Evolutionary conservation across 2,888 invertebrate species (phyloP).

Genomic region (Drosophila neonasuta): DNA sequence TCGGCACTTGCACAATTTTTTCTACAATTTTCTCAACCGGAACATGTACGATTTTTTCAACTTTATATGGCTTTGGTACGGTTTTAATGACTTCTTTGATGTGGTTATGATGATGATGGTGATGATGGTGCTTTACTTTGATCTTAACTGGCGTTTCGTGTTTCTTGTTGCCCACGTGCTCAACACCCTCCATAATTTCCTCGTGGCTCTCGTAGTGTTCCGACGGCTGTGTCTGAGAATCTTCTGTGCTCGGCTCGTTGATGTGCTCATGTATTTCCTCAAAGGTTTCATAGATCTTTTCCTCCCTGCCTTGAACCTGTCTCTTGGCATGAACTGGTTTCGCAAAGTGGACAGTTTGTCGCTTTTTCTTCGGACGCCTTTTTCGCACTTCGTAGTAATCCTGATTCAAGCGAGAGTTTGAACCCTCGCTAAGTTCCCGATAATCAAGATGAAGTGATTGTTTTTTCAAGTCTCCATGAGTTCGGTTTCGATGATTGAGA

Average conservation of each 20-base stretch:
- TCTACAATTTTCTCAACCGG: constrained; percentile 83
- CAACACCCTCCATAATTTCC: constrained; percentile 41
- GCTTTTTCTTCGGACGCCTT: constrained; percentile 66
- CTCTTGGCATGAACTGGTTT: constrained; percentile 63
- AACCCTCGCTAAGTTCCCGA: constrained; percentile 31
- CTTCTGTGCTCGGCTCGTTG: constrained; percentile 48
- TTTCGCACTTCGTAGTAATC: constrained; percentile 55
- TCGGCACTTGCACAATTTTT: constrained; percentile 82
- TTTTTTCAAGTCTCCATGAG: constrained; percentile 4
- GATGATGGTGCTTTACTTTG: constrained; percentile 85
- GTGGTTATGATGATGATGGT: constrained; percentile 86
- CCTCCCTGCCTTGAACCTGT: constrained; percentile 52
- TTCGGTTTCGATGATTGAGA: constrained; percentile 12
- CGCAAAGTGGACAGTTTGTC: constrained; percentile 59
- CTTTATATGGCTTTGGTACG: constrained; percentile 83
- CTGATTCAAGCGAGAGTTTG: constrained; percentile 6
- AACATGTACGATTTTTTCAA: constrained; percentile 82
- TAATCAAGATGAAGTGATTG: constrained; percentile 12
- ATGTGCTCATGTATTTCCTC: constrained; percentile 81
- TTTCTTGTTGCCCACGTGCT: constrained; percentile 26
- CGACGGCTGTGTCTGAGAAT: constrained; percentile 52
- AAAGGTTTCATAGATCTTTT: constrained; percentile 74
- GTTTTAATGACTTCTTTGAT: constrained; percentile 85
- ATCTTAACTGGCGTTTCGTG: constrained; percentile 63
- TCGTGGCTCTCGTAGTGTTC: constrained; percentile 61